These are phyloP conservation scores for Stenopsyche tienmushanensis DNA, from an alignment of 1,140 invertebrate genomes.

Conservation along the genomic window DNA sequence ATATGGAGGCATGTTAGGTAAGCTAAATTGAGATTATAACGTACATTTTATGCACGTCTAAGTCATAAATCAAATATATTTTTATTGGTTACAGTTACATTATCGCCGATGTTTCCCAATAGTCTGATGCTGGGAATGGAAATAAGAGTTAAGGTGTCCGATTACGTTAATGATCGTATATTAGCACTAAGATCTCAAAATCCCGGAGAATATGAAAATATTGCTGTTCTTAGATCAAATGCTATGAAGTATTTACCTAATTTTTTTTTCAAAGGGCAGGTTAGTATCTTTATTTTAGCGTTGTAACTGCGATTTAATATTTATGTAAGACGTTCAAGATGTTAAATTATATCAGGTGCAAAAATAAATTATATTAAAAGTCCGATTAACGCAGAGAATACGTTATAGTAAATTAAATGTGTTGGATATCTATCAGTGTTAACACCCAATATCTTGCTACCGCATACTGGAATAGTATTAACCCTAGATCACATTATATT, in stretches of 20 bases:
- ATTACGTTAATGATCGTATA: slow-evolving; percentile 97
- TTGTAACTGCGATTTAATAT: too few species aligned
- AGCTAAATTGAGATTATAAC: too few species aligned
- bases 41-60: too few species aligned
- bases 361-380: too few species aligned
- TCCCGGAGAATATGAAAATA: slow-evolving; percentile 83
- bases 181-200: slow-evolving; percentile 78
- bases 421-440: too few species aligned
- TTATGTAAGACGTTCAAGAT: too few species aligned
- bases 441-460: too few species aligned
- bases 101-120: slow-evolving; percentile 90
- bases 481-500: too few species aligned
- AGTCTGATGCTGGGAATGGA: slow-evolving; percentile 94
- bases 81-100: slow-evolving; percentile 65
- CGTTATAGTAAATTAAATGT: too few species aligned
- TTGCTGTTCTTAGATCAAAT: slow-evolving; percentile 94
- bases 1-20: slow-evolving; percentile 94
- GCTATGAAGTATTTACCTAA: slow-evolving; percentile 99
- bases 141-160: slow-evolving; percentile 96
- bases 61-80: slow-evolving; percentile 20
- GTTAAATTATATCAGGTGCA: too few species aligned
- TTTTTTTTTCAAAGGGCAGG: slow-evolving; percentile 93
- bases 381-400: too few species aligned
- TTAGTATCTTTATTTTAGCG: slow-evolving; percentile 47
- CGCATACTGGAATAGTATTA: too few species aligned